Evolutionary conservation across 2,113 vertebrate species (phyloP).

Genomic region (Mirounga angustirostris): DNA sequence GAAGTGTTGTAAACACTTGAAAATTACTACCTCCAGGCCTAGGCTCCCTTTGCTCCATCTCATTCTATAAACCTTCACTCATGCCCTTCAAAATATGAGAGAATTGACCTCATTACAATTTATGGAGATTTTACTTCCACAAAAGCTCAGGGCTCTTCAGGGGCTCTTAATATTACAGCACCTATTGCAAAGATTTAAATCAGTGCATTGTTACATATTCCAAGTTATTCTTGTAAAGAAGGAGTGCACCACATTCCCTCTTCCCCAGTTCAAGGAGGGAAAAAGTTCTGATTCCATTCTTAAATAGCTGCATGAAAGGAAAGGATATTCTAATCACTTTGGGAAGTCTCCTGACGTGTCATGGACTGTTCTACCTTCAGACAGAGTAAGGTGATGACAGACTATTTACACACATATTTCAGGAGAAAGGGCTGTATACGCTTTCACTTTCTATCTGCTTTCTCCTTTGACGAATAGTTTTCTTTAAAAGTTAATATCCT

Average conservation of each 20-base stretch:
- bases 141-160: conserved; percentile 66
- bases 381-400: conserved; percentile 76
- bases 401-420: neutral
- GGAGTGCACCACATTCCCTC: neutral
- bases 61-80: conserved; percentile 65
- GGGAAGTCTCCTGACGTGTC: conserved; percentile 13
- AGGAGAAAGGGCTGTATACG: conserved; percentile 33
- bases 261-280: conserved; percentile 15
- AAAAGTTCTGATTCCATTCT: conserved; percentile 54
- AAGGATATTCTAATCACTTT: conserved; percentile 56
- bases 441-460: conserved; percentile 52
- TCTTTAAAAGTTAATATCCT: conserved; percentile 66
- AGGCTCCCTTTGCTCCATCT: conserved; percentile 50
- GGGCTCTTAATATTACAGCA: conserved; percentile 67
- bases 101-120: conserved; percentile 78
- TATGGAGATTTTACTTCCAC: conserved; percentile 75
- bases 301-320: conserved; percentile 57
- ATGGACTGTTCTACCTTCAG: conserved; percentile 66
- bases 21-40: conserved; percentile 65
- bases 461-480: conserved; percentile 75
- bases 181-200: conserved; percentile 47
- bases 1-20: conserved; percentile 77
- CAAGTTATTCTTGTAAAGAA: conserved; percentile 68
- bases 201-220: conserved; percentile 47
- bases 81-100: conserved; percentile 68